Evolutionary conservation across 2,113 vertebrate species (phyloP), one percentile per base, ranked within the genome.

Genomic region (Deroptyus accipitrinus): DNA sequence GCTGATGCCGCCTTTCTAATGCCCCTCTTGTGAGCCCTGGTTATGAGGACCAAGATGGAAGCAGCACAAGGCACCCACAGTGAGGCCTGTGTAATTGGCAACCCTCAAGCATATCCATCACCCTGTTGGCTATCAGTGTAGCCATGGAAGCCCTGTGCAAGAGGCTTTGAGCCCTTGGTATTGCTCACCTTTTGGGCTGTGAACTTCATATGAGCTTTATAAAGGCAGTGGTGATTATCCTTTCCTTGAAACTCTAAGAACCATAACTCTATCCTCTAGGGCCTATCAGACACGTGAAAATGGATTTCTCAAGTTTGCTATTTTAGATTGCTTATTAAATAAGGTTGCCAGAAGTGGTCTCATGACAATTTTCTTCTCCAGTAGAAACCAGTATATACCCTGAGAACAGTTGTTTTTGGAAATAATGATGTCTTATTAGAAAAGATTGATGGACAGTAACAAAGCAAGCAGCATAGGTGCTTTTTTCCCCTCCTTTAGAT

Each of bases 131-230:
- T 30, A 0, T 7, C n/a, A 4, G 23, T 3, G 41, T 22, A 46
- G 42, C 31, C 1, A 0, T 1, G 0, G 51, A 61, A 35, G n/a
- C 16, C 52, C n/a, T 20, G 7, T 16, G 48, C 41, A 30, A 13
- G 30, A 33, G 20, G 22, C 22, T 69, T 17, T 24, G 6, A 48
- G 49, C 37, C 42, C 15, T 1, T 22, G 23, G 62, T 54, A 2
- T 28, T 7, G 37, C 41, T 37, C 8, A 11, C 68, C 12, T 70
- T 31, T 25, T 35, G 42, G 16, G 55, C 42, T 84, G 27, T 73
- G 59, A 25, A 35, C 61, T 62, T 33, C 17, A 13, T 19, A 4
- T 25, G 17, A 86, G 25, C 64, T 62, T 77, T 51, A 33, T 41
- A 30, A 55, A 73, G 59, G 41, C 33, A 28, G 15, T 2, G 5